Percentiles rank a stretch among this genome's conserved stretches.
phyloP scores from a whole-genome alignment of 2,888 invertebrate genomes.

The Abscondita cerata region DNA sequence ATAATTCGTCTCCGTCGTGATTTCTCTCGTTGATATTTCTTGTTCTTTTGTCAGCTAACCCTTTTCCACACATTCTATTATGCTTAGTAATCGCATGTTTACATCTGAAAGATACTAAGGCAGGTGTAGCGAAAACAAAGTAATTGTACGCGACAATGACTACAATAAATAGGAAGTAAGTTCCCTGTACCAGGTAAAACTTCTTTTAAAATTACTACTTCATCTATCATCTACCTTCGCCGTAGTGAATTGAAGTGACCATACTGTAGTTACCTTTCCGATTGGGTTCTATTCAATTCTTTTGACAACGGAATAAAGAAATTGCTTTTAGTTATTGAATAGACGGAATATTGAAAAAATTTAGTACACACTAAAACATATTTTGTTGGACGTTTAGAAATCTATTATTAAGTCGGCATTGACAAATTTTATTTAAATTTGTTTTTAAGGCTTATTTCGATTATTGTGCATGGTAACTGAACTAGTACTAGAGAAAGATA shows the following conservation, averaged over 20 bases:
- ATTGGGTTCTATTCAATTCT: slow-evolving; percentile 37
- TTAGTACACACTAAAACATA: slow-evolving; percentile 11
- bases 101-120: slow-evolving; percentile 21
- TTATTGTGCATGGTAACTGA: too few relatives aligned
- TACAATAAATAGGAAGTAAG: slow-evolving; percentile 27
- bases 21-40: not conserved
- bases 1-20: not conserved
- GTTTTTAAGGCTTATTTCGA: not conserved
- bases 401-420: slow-evolving; percentile 4
- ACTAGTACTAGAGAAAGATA: too few relatives aligned
- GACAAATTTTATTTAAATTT: not conserved
- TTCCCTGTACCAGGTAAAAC: slow-evolving; percentile 32
- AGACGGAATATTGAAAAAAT: slow-evolving; percentile 25
- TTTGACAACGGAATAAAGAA: slow-evolving; percentile 40
- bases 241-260: slow-evolving; percentile 37
- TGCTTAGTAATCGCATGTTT: slow-evolving; percentile 23
- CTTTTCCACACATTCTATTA: slow-evolving; percentile 7
- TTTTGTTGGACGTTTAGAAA: slow-evolving; percentile 1
- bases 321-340: slow-evolving; percentile 31
- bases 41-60: slow-evolving; percentile 13
- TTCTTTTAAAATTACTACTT: slow-evolving; percentile 37
- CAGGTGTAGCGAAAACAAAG: slow-evolving; percentile 29
- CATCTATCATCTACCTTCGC: slow-evolving; percentile 39
- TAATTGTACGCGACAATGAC: slow-evolving; percentile 22
- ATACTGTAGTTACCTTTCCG: slow-evolving; percentile 34